Percentiles rank a stretch among this genome's conserved stretches.
Conservation (phyloP, 2,797 vertebrate genomes). For the Tiaroga cobitis region DNA sequence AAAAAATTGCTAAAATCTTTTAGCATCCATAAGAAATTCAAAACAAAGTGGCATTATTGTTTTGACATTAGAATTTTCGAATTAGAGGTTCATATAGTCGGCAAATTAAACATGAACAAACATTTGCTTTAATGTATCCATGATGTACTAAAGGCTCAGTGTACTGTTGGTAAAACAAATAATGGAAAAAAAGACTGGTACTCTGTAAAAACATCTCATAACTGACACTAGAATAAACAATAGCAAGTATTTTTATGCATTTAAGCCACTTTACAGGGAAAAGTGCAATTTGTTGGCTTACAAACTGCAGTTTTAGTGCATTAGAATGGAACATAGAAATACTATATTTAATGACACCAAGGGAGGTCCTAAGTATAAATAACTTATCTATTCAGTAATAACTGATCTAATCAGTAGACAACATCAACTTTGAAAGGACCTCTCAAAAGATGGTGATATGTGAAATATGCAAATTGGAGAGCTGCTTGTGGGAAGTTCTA, state of each 20-base stretch:
- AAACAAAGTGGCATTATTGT: neutral
- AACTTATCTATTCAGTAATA: neutral
- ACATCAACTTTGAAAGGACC: neutral
- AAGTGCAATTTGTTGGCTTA: neutral
- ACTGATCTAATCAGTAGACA: neutral
- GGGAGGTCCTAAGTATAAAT: neutral
- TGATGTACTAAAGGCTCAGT: neutral
- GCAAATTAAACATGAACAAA: constrained; percentile 21
- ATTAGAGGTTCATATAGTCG: neutral
- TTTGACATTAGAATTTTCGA: too few relatives aligned
- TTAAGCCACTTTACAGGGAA: constrained; percentile 1
- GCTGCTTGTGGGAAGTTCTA: constrained; percentile 53
- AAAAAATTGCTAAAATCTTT: neutral
- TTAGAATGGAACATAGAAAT: constrained; percentile 22
- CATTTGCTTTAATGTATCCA: constrained; percentile 12
- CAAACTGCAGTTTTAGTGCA: constrained; percentile 10
- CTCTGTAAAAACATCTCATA: neutral
- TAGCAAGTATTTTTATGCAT: neutral
- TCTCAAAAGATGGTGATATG: constrained; percentile 14
- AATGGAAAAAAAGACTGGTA: neutral
- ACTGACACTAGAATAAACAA: neutral
- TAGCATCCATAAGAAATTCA: neutral
- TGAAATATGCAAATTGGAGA: constrained; percentile 31
- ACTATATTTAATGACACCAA: constrained; percentile 2
- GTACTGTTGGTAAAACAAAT: neutral